Evolutionary conservation across 2,888 invertebrate genomes (phyloP), one percentile per base, ranked within the genome.

Genomic region (Drosophila borealis): DNA sequence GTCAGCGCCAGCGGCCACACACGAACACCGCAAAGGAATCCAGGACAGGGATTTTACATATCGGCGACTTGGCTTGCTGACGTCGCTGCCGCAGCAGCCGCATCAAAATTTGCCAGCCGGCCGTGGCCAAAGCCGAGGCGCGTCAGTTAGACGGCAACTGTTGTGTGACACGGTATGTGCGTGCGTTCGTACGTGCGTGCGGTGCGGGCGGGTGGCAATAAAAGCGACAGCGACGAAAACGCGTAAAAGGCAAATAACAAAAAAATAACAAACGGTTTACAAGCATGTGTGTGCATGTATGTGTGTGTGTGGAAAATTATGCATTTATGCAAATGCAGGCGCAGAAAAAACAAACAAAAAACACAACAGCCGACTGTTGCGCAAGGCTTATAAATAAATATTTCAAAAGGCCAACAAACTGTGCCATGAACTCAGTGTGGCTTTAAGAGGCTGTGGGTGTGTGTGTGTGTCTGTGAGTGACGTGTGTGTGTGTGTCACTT

Each of bases 141-240:
- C 44, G 68, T 78, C 84, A 83, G 82, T 83, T 80, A 77, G 68
- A 81, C 82, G 85, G 70, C 84, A 82, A 74, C 82, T 74, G 70
- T 68, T 73, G 85, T 80, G 78, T 49, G 68, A 65, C 41, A 66
- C 68, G 71, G 83, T 75, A 79, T 65, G 67, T 80, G 73, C 46
- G 48, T 63, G 50, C 57, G 73, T 59, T 29, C 29, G 53, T 53
- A 29, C 53, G 41, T 29, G 14, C 41, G 41, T 29, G 64, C 65
- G 70, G 66, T 53, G 75, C 61, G 67, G 68, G 67, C 53, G 69
- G 68, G 65, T 72, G 54, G 57, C 19, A 55, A 25, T 56, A 21
- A 56, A 55, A 53, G 13, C 74, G 21, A 34, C 39, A 57, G 59
- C 60, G 61, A 41, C 61, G 39, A 59, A 51, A 48, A 33, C 56